Base-by-base conservation (phyloP, 2,888 invertebrate species). In the Sepiola atlantica region DNA sequence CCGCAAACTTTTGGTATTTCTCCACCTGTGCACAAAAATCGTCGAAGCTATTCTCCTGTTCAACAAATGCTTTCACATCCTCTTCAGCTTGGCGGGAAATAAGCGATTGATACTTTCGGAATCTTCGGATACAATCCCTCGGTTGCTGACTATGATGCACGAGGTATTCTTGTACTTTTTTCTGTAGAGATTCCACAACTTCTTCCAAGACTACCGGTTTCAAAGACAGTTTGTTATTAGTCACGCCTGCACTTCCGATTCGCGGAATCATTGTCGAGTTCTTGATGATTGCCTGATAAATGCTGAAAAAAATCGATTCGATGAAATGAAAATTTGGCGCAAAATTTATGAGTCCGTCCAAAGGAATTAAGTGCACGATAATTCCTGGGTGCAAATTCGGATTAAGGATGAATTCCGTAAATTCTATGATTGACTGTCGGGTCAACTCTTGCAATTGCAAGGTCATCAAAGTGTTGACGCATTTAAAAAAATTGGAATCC, bases 391-490 rank as follows among this genome's bases (percentile, higher is more conserved):
- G 97, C 94, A 97, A 97, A 95, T 96, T 97, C 16, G 98, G 98
- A 96, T 98, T 98, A 95, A 98, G 98, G 77, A 99, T 98, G 95
- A 98, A 98, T 94, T 98, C 97, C 0, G 98, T 98, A 96, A 98
- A 99, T 95, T 98, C 98, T 93, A 98, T 97, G 96, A 99, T 98
- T 10, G 99, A 99, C 96, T 98, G 98, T 91, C 98, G 97, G 95
- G 98, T 98, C 77, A 99, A 97, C 54, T 98, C 98, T 97, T 99
- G 99, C 94, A 99, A 97, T 96, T 99, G 98, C 96, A 98, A 98
- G 0, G 99, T 98, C 99, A 99, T 99, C 91, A 99, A 98, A 55
- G 98, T 98, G 0, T 98, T 98, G 1, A 99, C 98, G 96, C 98
- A 98, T 97, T 99, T 98, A 97, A 98, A 99, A 97, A 99, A 99